Percentiles rank a stretch among this genome's conserved stretches.
Evolutionary conservation across 1,140 invertebrate species (phyloP).

Genomic region (Pseudachorutes palmiensis): DNA sequence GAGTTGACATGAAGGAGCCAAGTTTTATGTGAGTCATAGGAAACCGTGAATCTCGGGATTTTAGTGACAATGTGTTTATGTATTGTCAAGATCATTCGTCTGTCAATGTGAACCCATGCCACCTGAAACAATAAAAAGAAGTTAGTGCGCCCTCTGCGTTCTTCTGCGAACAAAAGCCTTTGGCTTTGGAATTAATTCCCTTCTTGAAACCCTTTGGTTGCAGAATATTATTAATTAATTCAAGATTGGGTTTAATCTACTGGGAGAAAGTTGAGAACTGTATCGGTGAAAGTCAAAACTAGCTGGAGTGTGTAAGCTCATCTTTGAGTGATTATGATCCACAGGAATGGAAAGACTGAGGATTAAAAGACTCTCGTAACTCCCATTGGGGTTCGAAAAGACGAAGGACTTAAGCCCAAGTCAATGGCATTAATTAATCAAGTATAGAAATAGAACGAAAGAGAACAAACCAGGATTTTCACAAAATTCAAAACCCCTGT

Average conservation of each 20-base stretch:
- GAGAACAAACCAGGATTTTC: conserved; percentile 11
- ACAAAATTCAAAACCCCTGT: too few relatives aligned
- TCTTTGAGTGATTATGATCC: conserved; percentile 15
- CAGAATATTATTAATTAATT: too few relatives aligned
- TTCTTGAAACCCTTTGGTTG: too few relatives aligned
- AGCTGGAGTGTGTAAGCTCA: too few relatives aligned
- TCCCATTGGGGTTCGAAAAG: background rate
- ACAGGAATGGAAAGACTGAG: too few relatives aligned
- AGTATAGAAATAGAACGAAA: conserved; percentile 23
- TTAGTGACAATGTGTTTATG: conserved; percentile 81
- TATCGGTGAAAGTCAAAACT: background rate
- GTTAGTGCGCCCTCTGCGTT: too few relatives aligned
- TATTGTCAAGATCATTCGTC: conserved; percentile 87
- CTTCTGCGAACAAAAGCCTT: too few relatives aligned
- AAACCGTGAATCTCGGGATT: conserved; percentile 75
- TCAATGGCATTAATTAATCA: conserved; percentile 32
- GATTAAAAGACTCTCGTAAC: background rate
- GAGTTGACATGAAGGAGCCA: conserved; percentile 79
- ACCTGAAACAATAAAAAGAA: conserved; percentile 54
- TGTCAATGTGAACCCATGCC: conserved; percentile 86
- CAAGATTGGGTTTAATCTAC: too few relatives aligned
- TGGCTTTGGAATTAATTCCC: too few relatives aligned
- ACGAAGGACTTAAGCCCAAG: background rate
- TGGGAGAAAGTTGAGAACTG: too few relatives aligned
- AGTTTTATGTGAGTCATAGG: conserved; percentile 81